These are phyloP conservation scores for Pollenia labialis DNA, from an alignment of 2,888 invertebrate species.

Conservation along the genomic window DNA sequence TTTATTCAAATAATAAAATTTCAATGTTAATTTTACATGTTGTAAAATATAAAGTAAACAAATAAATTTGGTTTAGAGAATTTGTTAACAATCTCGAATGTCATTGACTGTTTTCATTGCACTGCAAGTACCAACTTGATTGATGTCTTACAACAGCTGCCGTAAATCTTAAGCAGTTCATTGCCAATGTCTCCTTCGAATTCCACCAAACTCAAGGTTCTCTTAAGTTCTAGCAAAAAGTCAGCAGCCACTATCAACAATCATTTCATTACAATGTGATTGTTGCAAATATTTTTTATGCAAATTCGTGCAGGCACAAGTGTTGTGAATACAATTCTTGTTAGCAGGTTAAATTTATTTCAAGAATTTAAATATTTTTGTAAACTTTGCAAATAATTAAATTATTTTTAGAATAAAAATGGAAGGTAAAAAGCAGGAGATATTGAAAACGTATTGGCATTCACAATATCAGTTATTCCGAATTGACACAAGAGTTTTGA, in stretches of 20 bases:
- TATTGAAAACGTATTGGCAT: background rate
- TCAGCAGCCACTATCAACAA: too few relatives aligned
- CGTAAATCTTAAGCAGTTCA: conserved; percentile 44
- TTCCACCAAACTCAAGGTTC: conserved; percentile 23
- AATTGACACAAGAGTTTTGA: too few relatives aligned
- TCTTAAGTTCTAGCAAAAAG: background rate
- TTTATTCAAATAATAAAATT: background rate
- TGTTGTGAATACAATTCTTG: conserved; percentile 38
- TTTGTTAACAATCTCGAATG: conserved; percentile 36
- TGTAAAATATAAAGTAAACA: background rate
- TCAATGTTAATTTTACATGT: conserved; percentile 17
- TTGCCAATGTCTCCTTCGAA: background rate
- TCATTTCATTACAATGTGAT: conserved; percentile 1
- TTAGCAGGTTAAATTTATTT: conserved; percentile 27
- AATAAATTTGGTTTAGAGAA: conserved; percentile 36
- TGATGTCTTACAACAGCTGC: conserved; percentile 39
- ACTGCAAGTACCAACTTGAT: conserved; percentile 35
- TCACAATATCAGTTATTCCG: too few relatives aligned
- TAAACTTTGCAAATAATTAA: conserved; percentile 11
- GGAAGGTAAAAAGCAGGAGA: background rate
- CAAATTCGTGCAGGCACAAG: conserved; percentile 23
- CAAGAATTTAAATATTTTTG: conserved; percentile 15
- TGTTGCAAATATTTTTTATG: conserved; percentile 33
- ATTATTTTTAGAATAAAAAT: conserved; percentile 20
- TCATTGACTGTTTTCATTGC: background rate